A percentile compares a stretch with the other conserved stretches of the same genome.
Conservation (phyloP, 2,113 vertebrate species). For the Salminus brasiliensis region DNA sequence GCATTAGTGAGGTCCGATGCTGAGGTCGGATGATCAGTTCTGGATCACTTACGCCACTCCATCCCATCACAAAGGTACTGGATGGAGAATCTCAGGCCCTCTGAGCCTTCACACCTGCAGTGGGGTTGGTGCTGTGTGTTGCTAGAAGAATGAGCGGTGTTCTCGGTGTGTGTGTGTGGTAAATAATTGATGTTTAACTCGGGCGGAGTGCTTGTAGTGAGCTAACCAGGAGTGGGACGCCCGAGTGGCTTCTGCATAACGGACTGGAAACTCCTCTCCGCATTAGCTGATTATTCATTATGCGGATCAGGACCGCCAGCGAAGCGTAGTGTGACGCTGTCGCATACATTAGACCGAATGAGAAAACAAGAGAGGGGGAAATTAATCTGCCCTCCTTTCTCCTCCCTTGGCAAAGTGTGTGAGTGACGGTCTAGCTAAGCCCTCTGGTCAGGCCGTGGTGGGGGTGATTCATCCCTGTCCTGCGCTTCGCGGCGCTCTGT, state of each 20-base stretch:
- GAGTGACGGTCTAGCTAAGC: background rate
- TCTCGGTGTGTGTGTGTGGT: constrained; percentile 13
- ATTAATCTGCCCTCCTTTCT: constrained; percentile 22
- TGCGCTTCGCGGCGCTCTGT: background rate
- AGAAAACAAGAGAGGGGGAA: constrained; percentile 28
- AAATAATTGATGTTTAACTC: constrained; percentile 29
- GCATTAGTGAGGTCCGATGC: no score
- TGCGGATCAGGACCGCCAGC: constrained; percentile 40
- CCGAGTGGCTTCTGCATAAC: constrained; percentile 2
- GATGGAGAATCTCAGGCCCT: background rate
- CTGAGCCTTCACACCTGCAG: background rate
- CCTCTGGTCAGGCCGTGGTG: background rate
- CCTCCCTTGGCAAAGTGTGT: background rate
- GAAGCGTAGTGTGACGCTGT: constrained; percentile 1
- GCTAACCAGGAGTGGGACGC: background rate
- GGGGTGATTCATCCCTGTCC: background rate
- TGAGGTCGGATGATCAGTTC: no score
- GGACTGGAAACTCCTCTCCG: constrained; percentile 17
- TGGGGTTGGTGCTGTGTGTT: background rate
- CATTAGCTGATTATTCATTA: constrained; percentile 55
- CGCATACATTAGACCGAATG: constrained; percentile 39
- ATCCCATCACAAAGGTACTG: no score
- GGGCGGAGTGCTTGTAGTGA: background rate
- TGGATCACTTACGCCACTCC: no score
- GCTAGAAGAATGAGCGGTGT: constrained; percentile 13